Conservation (phyloP, 2,113 vertebrate species). For the Ginglymostoma cirratum region DNA sequence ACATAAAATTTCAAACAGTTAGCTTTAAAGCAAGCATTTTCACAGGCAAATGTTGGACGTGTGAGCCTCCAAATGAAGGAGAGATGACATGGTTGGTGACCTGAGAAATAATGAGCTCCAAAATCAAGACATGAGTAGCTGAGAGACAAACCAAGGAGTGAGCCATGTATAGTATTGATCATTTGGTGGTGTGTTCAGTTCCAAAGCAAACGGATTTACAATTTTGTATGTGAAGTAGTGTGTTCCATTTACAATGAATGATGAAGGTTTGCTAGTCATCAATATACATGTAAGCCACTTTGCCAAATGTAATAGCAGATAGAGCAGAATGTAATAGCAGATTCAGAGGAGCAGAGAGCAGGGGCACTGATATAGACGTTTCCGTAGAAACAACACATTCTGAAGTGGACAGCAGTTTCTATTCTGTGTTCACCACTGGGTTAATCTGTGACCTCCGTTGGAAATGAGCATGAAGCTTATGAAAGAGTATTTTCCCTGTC, state of each 20-base stretch:
- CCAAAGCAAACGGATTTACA: too few relatives aligned
- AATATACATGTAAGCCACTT: neutral
- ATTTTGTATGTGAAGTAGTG: neutral
- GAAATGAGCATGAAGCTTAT: neutral
- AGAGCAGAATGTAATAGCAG: neutral
- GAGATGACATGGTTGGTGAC: neutral
- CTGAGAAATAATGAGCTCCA: neutral
- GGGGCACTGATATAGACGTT: neutral
- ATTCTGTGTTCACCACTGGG: neutral
- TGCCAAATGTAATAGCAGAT: neutral
- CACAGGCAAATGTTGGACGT: neutral
- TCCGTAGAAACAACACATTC: neutral
- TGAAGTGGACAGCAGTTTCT: neutral
- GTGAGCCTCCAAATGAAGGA: neutral
- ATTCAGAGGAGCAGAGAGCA: neutral
- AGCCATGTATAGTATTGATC: neutral
- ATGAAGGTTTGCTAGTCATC: neutral
- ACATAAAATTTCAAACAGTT: neutral
- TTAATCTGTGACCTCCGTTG: neutral
- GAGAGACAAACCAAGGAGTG: neutral
- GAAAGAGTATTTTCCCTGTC: neutral
- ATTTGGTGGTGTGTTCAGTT: neutral
- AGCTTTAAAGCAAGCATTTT: conserved; percentile 13
- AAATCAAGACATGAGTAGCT: neutral
- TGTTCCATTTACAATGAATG: neutral